A percentile compares a stretch with the other conserved stretches of the same genome.
phyloP scores from a whole-genome alignment of 2,113 vertebrate genomes.

The Vulpes lagopus region DNA sequence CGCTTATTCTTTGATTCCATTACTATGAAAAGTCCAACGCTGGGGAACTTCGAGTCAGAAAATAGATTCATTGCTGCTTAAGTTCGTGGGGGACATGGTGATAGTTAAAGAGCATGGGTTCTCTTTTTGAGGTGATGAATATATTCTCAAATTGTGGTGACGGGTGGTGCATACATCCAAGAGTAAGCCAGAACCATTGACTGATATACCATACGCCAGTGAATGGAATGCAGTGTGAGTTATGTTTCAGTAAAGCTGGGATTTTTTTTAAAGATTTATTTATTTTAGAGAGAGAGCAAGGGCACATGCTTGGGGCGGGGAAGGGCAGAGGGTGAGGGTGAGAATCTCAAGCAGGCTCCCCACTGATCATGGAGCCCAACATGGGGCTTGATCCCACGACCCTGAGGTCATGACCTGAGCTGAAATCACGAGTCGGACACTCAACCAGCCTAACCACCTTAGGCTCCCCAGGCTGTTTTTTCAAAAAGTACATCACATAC shows the following conservation, averaged over 20 bases:
- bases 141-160: too few species aligned
- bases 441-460: neutral
- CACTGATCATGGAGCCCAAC: neutral
- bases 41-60: neutral
- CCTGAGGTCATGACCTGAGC: neutral
- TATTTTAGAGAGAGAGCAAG: neutral
- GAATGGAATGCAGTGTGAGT: fast-evolving
- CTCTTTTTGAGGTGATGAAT: neutral
- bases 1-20: fast-evolving
- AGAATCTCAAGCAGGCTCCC: neutral
- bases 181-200: fast-evolving
- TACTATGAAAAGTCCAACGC: too few species aligned
- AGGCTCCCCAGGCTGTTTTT: neutral
- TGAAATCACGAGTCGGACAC: neutral
- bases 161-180: fast-evolving
- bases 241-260: too few species aligned
- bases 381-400: neutral
- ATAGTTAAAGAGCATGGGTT: fast-evolving
- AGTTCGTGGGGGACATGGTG: too few species aligned
- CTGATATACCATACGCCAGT: fast-evolving
- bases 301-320: neutral
- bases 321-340: neutral
- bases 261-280: neutral
- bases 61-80: neutral
- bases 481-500: fast-evolving